Evolutionary conservation across 1,140 invertebrate species (phyloP).

Genomic region (Magallana gigas): DNA sequence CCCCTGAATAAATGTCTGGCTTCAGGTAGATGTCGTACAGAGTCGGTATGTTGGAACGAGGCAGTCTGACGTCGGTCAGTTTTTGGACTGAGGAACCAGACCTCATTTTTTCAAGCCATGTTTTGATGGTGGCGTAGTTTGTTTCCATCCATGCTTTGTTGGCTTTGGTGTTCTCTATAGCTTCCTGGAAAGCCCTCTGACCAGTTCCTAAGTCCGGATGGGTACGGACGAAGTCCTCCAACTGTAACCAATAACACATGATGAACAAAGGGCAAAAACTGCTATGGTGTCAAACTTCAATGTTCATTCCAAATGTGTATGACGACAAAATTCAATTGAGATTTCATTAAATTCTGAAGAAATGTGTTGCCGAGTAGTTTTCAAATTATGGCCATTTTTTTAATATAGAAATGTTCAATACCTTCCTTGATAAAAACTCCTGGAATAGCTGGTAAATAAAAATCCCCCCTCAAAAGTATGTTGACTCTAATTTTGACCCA

Average conservation of each 20-base stretch:
- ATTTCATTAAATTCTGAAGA: no score
- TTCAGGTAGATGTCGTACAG: constrained; percentile 71
- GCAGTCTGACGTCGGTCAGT: constrained; percentile 60
- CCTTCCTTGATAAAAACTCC: no score
- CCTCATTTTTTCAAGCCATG: constrained; percentile 83
- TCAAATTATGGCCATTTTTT: no score
- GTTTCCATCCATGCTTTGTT: constrained; percentile 90
- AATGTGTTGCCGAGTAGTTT: no score
- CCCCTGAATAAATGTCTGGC: constrained; percentile 69
- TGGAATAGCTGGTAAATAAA: no score
- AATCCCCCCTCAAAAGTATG: no score
- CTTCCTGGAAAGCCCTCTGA: constrained; percentile 86
- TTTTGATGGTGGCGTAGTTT: constrained; percentile 86
- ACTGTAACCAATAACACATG: constrained; percentile 60
- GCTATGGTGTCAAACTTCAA: no score
- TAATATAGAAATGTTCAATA: no score
- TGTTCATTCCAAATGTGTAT: no score
- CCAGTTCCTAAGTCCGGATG: constrained; percentile 81
- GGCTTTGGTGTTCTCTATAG: constrained; percentile 87
- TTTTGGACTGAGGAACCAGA: not conserved
- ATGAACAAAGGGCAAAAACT: no score
- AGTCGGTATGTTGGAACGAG: constrained; percentile 63
- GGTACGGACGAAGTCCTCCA: constrained; percentile 61
- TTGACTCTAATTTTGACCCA: no score
- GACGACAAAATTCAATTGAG: no score